A percentile compares a stretch with the other conserved stretches of the same genome.
phyloP scores from a whole-genome alignment of 1,140 invertebrate species.

The Sitobion miscanthi region DNA sequence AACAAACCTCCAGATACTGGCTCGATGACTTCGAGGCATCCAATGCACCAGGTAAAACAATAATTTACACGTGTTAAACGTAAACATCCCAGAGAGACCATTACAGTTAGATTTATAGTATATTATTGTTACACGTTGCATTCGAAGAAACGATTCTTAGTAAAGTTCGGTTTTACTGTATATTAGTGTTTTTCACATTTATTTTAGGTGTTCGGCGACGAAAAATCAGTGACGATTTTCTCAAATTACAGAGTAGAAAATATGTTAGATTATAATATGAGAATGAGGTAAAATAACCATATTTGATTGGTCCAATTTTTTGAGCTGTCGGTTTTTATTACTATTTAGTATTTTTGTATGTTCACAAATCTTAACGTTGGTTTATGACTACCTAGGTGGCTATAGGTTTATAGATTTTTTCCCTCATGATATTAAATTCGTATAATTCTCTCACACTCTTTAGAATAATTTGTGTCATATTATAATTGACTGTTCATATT shows the following conservation, averaged over 20 bases:
- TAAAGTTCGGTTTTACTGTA: not conserved
- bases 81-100: not conserved
- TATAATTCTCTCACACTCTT: not conserved
- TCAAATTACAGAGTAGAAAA: not conserved
- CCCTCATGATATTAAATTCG: too few relatives aligned
- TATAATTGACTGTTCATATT: not conserved
- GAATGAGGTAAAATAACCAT: not conserved
- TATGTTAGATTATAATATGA: not conserved
- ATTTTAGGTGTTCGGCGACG: not conserved
- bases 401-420: too few relatives aligned
- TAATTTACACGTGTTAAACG: not conserved
- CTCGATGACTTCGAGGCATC: conserved; percentile 73
- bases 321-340: not conserved
- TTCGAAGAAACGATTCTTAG: not conserved
- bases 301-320: not conserved
- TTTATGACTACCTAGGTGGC: not conserved
- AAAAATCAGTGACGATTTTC: not conserved
- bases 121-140: not conserved
- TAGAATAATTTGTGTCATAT: not conserved
- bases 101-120: too few relatives aligned
- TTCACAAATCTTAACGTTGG: not conserved
- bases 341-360: not conserved
- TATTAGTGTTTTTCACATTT: not conserved
- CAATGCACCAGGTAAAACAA: conserved; percentile 74
- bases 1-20: conserved; percentile 87